Base-by-base conservation (phyloP, 2,113 vertebrate genomes). In the Notothenia rossii region DNA sequence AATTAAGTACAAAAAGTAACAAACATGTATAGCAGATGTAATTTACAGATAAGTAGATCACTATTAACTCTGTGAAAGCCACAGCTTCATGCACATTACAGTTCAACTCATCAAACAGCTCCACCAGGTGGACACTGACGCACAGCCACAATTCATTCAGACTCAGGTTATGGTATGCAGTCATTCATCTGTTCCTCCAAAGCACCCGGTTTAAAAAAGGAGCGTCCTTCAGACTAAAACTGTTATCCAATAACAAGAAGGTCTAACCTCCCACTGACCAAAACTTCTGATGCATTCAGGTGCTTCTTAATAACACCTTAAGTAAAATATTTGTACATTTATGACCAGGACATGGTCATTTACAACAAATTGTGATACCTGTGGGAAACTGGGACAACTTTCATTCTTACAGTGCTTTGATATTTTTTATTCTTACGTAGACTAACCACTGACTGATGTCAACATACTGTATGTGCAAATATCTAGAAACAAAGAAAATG, bases 121-220 rank as follows among this genome's bases (percentile, higher is more conserved):
- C 79, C 84, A 61, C 79, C 79, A 56, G 17, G 43, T 78, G 84
- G 72, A 48, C 14, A 54, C 3, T 14, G 33, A 49, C 0, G 46
- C 4, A 40, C 8, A 45, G 40, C 12, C 14, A 60, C 62, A 15
- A 14, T 53, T 33, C 1, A 53, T 48, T 49, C 18, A 63, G 40
- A 49, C 56, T 33, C 48, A 46, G 48, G 20, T 15, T 5, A 10
- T 59, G 7, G 10, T 10, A 15, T 22, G 49, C 8, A 15, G 15
- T 40, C 36, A 29, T 4, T 29, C 29, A 29, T 40, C 3, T 72
- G 14, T 49, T 49, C 43, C 29, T 43, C n/a, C 45, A 13, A 17
- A 2, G 2, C 54, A 67, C 6, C 8, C 1, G 10, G 2, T 40
- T 18, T 22, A 22, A 54, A 45, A 12, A 60, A 20, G 18, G 48